Conservation (phyloP, 2,888 invertebrate species). For the Luperina nickerlii region DNA sequence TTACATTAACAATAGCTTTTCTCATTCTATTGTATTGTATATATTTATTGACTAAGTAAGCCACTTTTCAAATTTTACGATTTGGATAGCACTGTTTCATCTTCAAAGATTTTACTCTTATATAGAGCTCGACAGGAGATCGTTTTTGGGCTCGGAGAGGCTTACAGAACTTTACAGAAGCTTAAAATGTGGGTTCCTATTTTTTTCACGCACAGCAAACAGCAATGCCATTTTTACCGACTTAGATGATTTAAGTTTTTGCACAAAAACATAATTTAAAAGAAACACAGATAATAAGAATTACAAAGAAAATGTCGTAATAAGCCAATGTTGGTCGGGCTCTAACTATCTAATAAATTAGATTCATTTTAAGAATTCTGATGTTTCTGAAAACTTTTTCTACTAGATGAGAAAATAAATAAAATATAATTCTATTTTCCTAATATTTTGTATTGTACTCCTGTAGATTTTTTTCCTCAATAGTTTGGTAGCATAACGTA, state of each 20-base stretch:
- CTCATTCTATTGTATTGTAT: slow-evolving; percentile 78
- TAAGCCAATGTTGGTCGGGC: slow-evolving; percentile 58
- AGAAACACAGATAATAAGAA: slow-evolving; percentile 29
- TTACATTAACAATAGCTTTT: slow-evolving; percentile 66
- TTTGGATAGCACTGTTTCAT: slow-evolving; percentile 74
- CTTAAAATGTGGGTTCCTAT: slow-evolving; percentile 14
- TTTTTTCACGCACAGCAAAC: slow-evolving; percentile 43
- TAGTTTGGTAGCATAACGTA: slow-evolving; percentile 86
- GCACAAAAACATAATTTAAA: slow-evolving; percentile 44
- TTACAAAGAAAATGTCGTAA: slow-evolving; percentile 3
- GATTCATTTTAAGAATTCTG: slow-evolving; percentile 74
- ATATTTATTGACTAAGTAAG: slow-evolving; percentile 81
- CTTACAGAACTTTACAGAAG: slow-evolving; percentile 10
- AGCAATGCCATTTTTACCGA: slow-evolving; percentile 14
- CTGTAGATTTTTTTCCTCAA: slow-evolving; percentile 84
- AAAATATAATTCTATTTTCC: slow-evolving; percentile 87
- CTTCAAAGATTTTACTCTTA: slow-evolving; percentile 62
- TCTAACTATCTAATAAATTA: slow-evolving; percentile 62
- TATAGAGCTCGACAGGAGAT: slow-evolving; percentile 56
- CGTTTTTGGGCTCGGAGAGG: slow-evolving; percentile 38
- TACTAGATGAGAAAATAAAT: slow-evolving; percentile 74
- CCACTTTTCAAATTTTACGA: slow-evolving; percentile 77
- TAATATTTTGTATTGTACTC: slow-evolving; percentile 87
- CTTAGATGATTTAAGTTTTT: slow-evolving; percentile 28
- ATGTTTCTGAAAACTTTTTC: slow-evolving; percentile 85